Base-by-base conservation (phyloP, 2,797 vertebrate species). In the Todus mexicanus region DNA sequence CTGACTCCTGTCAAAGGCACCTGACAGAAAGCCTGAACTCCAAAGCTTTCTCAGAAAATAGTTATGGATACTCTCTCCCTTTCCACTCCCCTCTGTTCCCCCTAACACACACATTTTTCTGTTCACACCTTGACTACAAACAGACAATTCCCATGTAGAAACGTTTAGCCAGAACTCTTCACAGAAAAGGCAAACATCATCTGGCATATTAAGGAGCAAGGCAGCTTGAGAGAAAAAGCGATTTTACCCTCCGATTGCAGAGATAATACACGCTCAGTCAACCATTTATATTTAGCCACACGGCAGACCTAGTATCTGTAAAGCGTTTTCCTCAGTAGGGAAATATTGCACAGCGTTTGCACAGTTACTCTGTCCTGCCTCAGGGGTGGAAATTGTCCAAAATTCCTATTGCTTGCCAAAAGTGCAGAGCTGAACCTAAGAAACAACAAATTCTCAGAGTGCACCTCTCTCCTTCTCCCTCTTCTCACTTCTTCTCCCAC, bases 1-100 rank as follows among this genome's bases (percentile, higher is more conserved):
- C 60, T 88, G 92, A 77, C 72, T 92, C 37, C 47, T 90, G 35
- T 35, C 74, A 75, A 96, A 96, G 95, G 50, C 43, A 91, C 17
- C 66, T 29, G 70, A 65, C 79, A 75, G 78, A 93, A 91, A 81
- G 51, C 29, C 61, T 84, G 68, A 88, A 88, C 70, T 89, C 87
- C 90, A 95, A 94, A 88, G 66, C 7, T 1, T 51, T 54, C 73
- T 50, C 54, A 47, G 61, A 38, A 84, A 93, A 84, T 48, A 54
- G 48, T 78, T 45, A 10, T 29, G 43, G 22, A 29, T 20, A 29
- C 57, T 68, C 56, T 79, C 61, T 70, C 27, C 11, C 72, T 74
- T 59, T 59, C 37, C 50, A 22, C n/a, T 35, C 15, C 21, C 25
- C 11, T 70, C 23, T 16, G 21, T 10, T 26, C 29, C 12, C 19